Conservation (phyloP, 2,113 vertebrate genomes). For the Climacteris rufus region DNA sequence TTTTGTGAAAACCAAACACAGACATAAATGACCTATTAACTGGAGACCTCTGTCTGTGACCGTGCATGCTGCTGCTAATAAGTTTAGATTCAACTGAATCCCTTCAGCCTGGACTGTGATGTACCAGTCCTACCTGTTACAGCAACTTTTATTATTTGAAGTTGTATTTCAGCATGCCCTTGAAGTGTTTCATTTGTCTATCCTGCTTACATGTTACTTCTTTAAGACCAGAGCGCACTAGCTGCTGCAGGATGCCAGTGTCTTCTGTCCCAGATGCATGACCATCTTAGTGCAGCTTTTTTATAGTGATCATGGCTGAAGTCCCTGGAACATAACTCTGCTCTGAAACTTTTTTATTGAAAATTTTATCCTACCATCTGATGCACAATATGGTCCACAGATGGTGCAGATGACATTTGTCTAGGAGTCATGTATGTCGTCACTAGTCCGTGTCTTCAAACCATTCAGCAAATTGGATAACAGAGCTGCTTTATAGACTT, state of each 20-base stretch:
- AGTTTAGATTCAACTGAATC: not conserved
- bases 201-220: not conserved
- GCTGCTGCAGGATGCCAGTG: not conserved
- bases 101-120: not conserved
- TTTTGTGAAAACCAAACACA: not conserved
- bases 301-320: constrained; percentile 33
- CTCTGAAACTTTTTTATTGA: constrained; percentile 41
- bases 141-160: not conserved
- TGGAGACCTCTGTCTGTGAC: not conserved
- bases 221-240: not conserved
- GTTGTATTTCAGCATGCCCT: not conserved
- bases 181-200: not conserved
- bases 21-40: not conserved
- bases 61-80: not conserved
- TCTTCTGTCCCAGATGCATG: not conserved
- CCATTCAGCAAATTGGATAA: not conserved
- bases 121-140: not conserved
- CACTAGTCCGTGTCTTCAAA: constrained; percentile 35
- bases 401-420: constrained; percentile 62
- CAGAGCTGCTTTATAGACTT: not conserved
- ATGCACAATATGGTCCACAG: constrained; percentile 59
- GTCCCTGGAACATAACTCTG: constrained; percentile 37
- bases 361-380: constrained; percentile 52
- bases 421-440: constrained; percentile 37
- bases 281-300: constrained; percentile 7